Evolutionary conservation across 2,888 invertebrate genomes (phyloP).

Genomic region (Lithophane leautieri): DNA sequence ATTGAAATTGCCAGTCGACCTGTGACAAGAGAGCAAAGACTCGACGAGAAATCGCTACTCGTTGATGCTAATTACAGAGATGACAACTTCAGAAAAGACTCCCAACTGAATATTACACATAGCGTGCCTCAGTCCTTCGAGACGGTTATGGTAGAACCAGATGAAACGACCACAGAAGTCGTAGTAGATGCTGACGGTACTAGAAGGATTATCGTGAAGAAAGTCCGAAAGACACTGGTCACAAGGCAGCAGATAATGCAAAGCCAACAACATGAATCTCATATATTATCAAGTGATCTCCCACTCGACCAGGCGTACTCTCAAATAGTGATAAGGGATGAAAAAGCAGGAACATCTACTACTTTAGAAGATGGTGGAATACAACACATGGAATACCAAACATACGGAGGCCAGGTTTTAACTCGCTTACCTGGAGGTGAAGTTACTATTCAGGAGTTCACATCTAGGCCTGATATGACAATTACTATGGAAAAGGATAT

Average conservation of each 20-base stretch:
- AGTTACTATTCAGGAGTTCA: conserved; percentile 92
- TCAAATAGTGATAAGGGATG: conserved; percentile 92
- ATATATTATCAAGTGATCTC: conserved; percentile 90
- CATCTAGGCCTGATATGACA: conserved; percentile 91
- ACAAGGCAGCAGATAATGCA: conserved; percentile 92
- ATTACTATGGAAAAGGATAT: conserved; percentile 90
- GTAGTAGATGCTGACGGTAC: conserved; percentile 95
- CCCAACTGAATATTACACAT: conserved; percentile 93
- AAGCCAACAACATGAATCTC: conserved; percentile 90
- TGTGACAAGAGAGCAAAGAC: conserved; percentile 84
- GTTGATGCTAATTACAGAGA: conserved; percentile 94
- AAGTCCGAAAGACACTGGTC: conserved; percentile 92
- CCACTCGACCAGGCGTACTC: conserved; percentile 92
- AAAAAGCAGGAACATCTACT: conserved; percentile 91
- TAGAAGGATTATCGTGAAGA: conserved; percentile 94
- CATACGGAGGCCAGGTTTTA: conserved; percentile 91
- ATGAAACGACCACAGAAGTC: conserved; percentile 95
- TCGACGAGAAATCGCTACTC: conserved; percentile 91
- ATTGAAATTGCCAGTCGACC: conserved; percentile 93
- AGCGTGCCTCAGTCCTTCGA: conserved; percentile 94
- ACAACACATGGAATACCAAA: conserved; percentile 91
- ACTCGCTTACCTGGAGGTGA: conserved; percentile 92
- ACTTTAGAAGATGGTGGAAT: conserved; percentile 91
- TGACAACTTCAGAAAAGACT: conserved; percentile 88
- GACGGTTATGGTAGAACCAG: conserved; percentile 95